Evolutionary conservation across 1,140 invertebrate species (phyloP).

Genomic region (Micrasema minimum): DNA sequence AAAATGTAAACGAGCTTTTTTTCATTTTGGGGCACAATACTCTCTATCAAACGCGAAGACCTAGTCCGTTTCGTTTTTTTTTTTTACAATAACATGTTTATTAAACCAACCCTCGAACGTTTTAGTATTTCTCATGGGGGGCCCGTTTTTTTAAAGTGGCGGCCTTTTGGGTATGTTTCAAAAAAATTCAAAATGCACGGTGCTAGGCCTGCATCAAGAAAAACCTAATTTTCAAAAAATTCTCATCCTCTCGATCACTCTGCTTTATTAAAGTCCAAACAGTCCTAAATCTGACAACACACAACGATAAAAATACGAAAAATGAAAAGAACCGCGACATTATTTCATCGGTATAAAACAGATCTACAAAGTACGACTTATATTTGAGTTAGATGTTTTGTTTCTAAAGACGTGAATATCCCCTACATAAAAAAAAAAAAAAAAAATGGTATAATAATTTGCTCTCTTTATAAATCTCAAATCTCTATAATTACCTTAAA

Average conservation of each 20-base stretch:
- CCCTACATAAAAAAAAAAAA: too few species aligned
- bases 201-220: constrained; percentile 27
- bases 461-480: too few species aligned
- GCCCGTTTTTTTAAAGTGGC: constrained; percentile 27
- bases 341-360: too few species aligned
- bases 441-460: constrained; percentile 16
- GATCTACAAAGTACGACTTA: too few species aligned
- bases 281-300: constrained; percentile 11
- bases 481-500: constrained; percentile 17
- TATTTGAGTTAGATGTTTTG: too few species aligned
- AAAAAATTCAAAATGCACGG: too few species aligned
- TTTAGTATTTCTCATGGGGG: constrained; percentile 4
- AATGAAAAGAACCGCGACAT: too few species aligned
- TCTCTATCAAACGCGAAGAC: too few species aligned
- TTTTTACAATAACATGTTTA: not conserved
- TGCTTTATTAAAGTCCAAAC: constrained; percentile 36
- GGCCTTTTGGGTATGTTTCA: constrained; percentile 21
- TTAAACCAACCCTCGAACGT: not conserved
- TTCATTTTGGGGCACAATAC: too few species aligned
- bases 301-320: constrained; percentile 5
- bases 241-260: constrained; percentile 39
- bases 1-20: not conserved
- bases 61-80: not conserved
- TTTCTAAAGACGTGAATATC: not conserved
- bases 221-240: constrained; percentile 39